Conservation (phyloP, 2,888 invertebrate genomes). For the Andrena trimmerana region DNA sequence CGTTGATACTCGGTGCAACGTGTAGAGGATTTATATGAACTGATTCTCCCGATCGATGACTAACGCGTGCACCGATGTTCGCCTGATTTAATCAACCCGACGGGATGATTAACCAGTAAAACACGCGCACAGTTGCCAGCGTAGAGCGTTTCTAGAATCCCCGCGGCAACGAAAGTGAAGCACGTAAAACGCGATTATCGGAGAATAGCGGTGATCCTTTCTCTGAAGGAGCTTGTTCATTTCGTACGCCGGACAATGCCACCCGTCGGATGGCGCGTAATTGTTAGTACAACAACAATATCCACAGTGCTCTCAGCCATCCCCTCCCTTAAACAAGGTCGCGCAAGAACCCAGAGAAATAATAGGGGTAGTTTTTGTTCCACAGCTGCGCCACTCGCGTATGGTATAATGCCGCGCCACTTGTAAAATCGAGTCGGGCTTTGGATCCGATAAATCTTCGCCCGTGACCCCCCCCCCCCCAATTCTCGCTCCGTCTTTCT, state of each 20-base stretch:
- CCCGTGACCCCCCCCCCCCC: neutral
- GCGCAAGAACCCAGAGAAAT: slow-evolving; percentile 43
- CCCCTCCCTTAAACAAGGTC: slow-evolving; percentile 35
- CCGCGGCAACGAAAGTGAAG: neutral
- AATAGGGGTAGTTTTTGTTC: slow-evolving; percentile 67
- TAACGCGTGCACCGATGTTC: slow-evolving; percentile 33
- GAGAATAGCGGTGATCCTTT: slow-evolving; percentile 4
- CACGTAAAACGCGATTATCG: neutral
- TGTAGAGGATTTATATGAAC: too few species aligned
- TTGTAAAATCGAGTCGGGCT: slow-evolving; percentile 59
- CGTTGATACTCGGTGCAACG: too few species aligned
- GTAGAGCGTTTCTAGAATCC: neutral
- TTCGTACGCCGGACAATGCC: slow-evolving; percentile 20
- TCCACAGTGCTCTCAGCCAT: slow-evolving; percentile 36
- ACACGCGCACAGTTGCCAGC: neutral
- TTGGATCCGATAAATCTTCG: slow-evolving; percentile 67
- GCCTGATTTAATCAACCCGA: slow-evolving; percentile 35
- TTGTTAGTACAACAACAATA: slow-evolving; percentile 49
- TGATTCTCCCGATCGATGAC: slow-evolving; percentile 30
- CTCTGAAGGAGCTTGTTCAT: slow-evolving; percentile 6
- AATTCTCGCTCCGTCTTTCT: slow-evolving; percentile 51
- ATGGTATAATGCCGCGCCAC: slow-evolving; percentile 59
- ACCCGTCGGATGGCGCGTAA: slow-evolving; percentile 29
- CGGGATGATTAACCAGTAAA: slow-evolving; percentile 6
- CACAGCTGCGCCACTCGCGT: slow-evolving; percentile 74